These are phyloP conservation scores for Phymastichus coffea DNA, from an alignment of 1,140 invertebrate genomes.

Conservation along the genomic window DNA sequence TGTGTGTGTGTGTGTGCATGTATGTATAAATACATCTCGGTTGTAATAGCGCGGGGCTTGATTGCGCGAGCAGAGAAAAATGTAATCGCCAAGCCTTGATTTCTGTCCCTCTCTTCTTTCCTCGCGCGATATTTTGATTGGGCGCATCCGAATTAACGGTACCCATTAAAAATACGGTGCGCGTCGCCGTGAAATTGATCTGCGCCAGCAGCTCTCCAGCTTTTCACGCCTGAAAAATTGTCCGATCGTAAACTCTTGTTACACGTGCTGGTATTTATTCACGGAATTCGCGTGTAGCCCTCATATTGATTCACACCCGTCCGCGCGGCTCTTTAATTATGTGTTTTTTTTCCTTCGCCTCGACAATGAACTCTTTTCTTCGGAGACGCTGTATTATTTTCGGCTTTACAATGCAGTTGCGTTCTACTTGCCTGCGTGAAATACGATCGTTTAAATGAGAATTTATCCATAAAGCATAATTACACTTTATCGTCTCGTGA, in stretches of 20 bases:
- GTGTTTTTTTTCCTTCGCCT: background rate
- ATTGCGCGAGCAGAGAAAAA: slow-evolving; percentile 4
- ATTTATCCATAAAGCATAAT: too few species aligned
- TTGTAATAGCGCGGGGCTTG: background rate
- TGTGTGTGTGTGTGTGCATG: too few species aligned
- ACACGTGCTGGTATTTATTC: too few species aligned
- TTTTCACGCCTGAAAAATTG: background rate
- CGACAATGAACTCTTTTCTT: too few species aligned
- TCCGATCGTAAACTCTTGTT: slow-evolving; percentile 1
- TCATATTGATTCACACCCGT: too few species aligned
- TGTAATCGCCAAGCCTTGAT: background rate
- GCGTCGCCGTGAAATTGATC: slow-evolving; percentile 4
- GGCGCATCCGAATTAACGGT: slow-evolving; percentile 25
- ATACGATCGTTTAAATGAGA: too few species aligned
- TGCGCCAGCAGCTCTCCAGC: background rate
- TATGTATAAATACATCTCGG: slow-evolving; percentile 10
- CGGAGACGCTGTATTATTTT: too few species aligned
- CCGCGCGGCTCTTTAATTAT: too few species aligned
- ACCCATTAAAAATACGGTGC: slow-evolving; percentile 11
- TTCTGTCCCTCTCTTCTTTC: background rate
- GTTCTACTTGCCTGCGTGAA: too few species aligned
- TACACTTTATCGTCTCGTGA: background rate
- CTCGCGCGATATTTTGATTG: slow-evolving; percentile 17
- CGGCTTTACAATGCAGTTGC: too few species aligned
- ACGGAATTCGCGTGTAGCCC: too few species aligned